Conservation (phyloP, 2,888 invertebrate species). For the Cerastoderma edule region DNA sequence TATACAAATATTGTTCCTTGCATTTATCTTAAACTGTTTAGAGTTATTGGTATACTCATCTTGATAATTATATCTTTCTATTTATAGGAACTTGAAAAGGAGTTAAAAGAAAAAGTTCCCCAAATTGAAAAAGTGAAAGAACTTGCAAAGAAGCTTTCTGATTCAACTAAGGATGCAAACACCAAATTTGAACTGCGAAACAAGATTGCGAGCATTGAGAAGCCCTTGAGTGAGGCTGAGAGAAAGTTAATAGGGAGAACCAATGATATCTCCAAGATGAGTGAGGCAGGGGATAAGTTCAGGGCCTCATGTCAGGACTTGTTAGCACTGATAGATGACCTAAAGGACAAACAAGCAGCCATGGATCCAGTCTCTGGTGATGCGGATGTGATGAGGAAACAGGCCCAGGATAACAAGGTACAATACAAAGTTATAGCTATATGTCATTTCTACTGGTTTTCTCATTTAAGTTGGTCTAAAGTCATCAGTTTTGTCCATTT, state of each 20-base stretch:
- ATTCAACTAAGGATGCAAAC: conserved; percentile 94
- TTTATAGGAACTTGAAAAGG: conserved; percentile 67
- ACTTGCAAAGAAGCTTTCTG: conserved; percentile 92
- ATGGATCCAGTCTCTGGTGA: conserved; percentile 91
- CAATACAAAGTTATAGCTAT: conserved; percentile 13
- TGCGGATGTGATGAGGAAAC: conserved; percentile 91
- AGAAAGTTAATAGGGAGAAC: conserved; percentile 69
- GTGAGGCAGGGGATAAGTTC: conserved; percentile 94
- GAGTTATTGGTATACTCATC: no score
- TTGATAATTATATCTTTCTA: not conserved
- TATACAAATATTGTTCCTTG: no score
- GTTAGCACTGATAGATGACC: conserved; percentile 94
- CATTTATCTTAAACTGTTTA: no score
- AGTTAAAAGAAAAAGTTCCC: conserved; percentile 66
- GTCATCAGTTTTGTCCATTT: not conserved
- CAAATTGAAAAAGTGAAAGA: conserved; percentile 75
- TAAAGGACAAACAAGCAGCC: conserved; percentile 63
- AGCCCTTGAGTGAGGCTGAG: conserved; percentile 94
- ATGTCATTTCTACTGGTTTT: no score
- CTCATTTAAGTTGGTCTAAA: not conserved
- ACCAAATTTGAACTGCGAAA: conserved; percentile 95
- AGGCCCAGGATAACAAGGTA: conserved; percentile 92
- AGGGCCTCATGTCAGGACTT: conserved; percentile 94
- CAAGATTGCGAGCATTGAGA: conserved; percentile 93
- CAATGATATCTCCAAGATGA: conserved; percentile 88